A percentile compares a stretch with the other conserved stretches of the same genome.
phyloP scores from a whole-genome alignment of 1,140 invertebrate species.

The Pseudachorutes palmiensis region DNA sequence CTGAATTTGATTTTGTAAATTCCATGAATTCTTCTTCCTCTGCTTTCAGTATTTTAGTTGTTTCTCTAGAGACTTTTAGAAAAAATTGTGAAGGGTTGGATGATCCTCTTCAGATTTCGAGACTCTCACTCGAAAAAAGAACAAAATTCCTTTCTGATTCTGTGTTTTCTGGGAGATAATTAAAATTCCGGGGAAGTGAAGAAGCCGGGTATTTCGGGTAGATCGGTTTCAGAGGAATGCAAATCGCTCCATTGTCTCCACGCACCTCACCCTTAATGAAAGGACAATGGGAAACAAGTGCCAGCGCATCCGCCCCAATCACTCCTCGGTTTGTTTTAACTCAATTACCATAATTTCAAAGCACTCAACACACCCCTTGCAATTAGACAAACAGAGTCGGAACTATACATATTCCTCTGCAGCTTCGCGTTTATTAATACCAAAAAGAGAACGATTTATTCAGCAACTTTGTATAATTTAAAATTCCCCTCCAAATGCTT shows the following conservation, averaged over 20 bases:
- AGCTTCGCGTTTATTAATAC: too few relatives aligned
- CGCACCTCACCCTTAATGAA: not conserved
- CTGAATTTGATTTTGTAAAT: not conserved
- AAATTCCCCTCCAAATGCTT: too few relatives aligned
- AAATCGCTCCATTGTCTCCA: not conserved
- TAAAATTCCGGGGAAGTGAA: not conserved
- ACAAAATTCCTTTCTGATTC: not conserved
- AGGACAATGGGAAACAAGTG: not conserved
- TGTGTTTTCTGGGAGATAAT: not conserved
- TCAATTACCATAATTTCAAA: not conserved
- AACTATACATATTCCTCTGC: too few relatives aligned
- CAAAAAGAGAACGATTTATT: too few relatives aligned
- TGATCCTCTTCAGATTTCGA: not conserved
- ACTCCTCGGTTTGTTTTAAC: not conserved
- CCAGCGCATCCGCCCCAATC: not conserved
- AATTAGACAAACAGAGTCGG: too few relatives aligned
- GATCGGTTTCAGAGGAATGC: not conserved
- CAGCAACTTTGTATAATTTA: too few relatives aligned
- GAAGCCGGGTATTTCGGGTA: not conserved
- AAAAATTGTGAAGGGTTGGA: not conserved
- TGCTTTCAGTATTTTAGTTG: too few relatives aligned
- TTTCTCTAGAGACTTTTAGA: not conserved
- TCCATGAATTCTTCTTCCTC: not conserved
- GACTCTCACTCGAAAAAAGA: not conserved
- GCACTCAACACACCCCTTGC: not conserved